Base-by-base conservation (phyloP, 2,888 invertebrate genomes). In the Notodromas monacha region DNA sequence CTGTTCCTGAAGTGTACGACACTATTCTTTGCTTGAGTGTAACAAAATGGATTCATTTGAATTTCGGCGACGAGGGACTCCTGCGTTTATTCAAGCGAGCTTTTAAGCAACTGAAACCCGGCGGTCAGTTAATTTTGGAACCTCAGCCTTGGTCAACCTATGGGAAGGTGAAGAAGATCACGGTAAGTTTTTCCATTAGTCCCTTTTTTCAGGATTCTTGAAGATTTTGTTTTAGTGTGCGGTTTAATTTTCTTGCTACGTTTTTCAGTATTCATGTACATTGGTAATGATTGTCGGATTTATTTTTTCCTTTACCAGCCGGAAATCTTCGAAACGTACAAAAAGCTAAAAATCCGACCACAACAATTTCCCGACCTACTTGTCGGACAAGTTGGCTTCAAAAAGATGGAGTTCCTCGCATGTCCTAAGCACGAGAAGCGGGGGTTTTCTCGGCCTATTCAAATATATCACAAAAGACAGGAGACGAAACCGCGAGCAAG, bases 31-130 rank as follows among this genome's bases (percentile, higher is more conserved):
- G 89, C 45, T 58, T 96, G 30, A 84, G 81, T 36, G 66, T 89
- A 16, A 89, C 89, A 12, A 96, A 96, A 50, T 96, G 92, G 92
- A 63, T 96, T 42, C 96, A 96, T 46, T 57, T 89, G 31, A 96
- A 96, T 52, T 84, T 73, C 61, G 92, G 92, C 3, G 96, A 96
- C 49, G 63, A 61, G 3, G 92, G 92, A 3, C 52, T 96, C 32
- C 84, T 84, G 49, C 60, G 76, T 39, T 68, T 77, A 30, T 92
- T 96, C 50, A 65, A 70, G 37, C 58, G 84, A 15, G 77, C 84
- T 63, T 81, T 68, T 47, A 63, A 66, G 11, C 84, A 89, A 45
- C 54, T 92, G 29, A 61, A 72, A 30, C 79, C 84, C 0, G 86
- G 86, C 2, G 96, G 96, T 2, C 68, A 68, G 39, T 58, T 96